Evolutionary conservation across 2,113 vertebrate genomes (phyloP).

Genomic region (Glareola pratincola): DNA sequence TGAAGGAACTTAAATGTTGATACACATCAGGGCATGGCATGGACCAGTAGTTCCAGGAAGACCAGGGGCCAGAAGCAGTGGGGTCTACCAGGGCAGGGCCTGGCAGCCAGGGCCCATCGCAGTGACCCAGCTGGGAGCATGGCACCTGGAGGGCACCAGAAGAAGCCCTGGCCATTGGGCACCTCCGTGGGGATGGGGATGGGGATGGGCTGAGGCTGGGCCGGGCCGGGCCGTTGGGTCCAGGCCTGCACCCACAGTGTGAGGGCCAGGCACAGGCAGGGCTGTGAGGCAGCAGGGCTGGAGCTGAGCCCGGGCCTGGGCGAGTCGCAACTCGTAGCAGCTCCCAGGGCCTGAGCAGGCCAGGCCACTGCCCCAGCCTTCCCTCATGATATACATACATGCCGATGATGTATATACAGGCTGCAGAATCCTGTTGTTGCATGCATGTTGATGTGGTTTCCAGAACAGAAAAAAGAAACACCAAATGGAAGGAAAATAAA

Average conservation of each 20-base stretch:
- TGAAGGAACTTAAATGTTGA: background rate
- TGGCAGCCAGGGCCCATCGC: no score
- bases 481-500: background rate
- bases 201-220: no score
- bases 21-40: background rate
- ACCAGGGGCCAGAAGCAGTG: fast-evolving
- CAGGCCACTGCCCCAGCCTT: fast-evolving
- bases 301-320: background rate
- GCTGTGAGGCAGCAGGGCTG: background rate
- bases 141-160: fast-evolving
- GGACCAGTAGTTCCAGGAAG: background rate
- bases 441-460: fast-evolving
- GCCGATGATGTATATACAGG: fast-evolving
- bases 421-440: no score
- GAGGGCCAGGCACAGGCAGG: fast-evolving
- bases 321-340: fast-evolving
- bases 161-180: fast-evolving
- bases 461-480: background rate
- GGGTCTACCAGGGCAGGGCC: background rate
- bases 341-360: no score
- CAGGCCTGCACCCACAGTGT: no score
- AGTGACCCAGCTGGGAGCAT: background rate
- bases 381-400: fast-evolving
- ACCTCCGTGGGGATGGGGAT: background rate
- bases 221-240: no score